Evolutionary conservation across 2,797 vertebrate species (phyloP).

Genomic region (Acanthurus lineatus): DNA sequence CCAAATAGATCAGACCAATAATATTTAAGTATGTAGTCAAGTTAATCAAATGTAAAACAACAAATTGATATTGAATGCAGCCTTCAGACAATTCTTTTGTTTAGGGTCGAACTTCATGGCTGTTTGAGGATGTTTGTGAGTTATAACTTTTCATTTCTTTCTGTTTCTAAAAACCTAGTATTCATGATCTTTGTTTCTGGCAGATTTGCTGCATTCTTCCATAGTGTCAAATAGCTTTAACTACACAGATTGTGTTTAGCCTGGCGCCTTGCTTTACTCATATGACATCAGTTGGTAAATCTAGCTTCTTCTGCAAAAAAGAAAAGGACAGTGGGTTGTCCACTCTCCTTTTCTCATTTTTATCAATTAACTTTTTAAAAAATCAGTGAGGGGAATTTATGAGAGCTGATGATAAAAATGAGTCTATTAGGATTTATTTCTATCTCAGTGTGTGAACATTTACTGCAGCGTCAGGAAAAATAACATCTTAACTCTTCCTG

Average conservation of each 20-base stretch:
- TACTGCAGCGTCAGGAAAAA: neutral
- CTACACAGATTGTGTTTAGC: constrained; percentile 56
- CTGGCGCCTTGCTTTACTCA: constrained; percentile 58
- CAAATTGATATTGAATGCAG: too few relatives aligned
- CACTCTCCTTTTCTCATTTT: constrained; percentile 19
- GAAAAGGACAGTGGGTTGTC: constrained; percentile 13
- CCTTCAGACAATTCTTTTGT: neutral
- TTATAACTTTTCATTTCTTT: constrained; percentile 7
- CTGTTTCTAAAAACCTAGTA: constrained; percentile 13
- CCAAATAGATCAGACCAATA: too few relatives aligned
- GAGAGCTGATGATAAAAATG: constrained; percentile 12
- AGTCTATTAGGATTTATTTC: neutral
- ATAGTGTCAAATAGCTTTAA: constrained; percentile 52
- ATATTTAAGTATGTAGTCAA: too few relatives aligned
- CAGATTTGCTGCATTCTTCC: constrained; percentile 62
- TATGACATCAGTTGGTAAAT: constrained; percentile 60
- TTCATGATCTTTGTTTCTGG: constrained; percentile 50
- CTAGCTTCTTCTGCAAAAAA: constrained; percentile 36
- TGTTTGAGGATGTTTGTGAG: neutral
- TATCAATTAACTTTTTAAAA: neutral
- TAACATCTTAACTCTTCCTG: neutral
- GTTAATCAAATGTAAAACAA: too few relatives aligned
- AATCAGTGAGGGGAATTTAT: constrained; percentile 13
- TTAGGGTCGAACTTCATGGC: neutral
- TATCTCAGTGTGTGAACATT: neutral